These are phyloP conservation scores for Aphaenogaster floridana DNA, from an alignment of 1,140 invertebrate genomes.

Conservation along the genomic window DNA sequence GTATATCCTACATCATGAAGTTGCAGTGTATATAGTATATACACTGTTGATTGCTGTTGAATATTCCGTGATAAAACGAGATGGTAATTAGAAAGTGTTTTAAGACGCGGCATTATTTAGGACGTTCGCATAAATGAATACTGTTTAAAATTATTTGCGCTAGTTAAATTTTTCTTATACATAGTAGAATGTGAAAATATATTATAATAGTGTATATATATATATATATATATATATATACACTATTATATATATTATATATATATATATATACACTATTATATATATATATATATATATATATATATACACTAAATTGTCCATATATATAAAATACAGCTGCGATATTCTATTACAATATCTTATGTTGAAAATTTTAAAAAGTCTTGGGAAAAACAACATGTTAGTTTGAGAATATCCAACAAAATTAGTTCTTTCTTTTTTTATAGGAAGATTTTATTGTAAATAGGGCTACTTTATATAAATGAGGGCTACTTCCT, in stretches of 20 bases:
- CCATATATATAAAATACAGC: neutral
- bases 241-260: too few species aligned
- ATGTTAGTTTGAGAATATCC: neutral
- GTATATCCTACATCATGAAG: neutral
- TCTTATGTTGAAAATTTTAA: neutral
- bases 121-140: constrained; percentile 48
- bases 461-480: neutral
- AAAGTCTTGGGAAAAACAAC: neutral
- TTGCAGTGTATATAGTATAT: constrained; percentile 8
- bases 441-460: neutral
- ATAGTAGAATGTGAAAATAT: neutral
- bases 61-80: constrained; percentile 40
- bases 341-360: neutral
- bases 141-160: constrained; percentile 16
- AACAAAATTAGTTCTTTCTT: neutral
- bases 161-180: neutral
- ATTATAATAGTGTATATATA: neutral
- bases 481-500: constrained; percentile 1
- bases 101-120: constrained; percentile 39
- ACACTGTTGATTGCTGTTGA: constrained; percentile 40
- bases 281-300: too few species aligned
- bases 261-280: too few species aligned
- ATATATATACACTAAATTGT: too few species aligned
- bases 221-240: neutral
- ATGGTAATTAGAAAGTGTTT: constrained; percentile 46